Evolutionary conservation across 2,113 vertebrate genomes (phyloP).

Genomic region (Eira barbara): DNA sequence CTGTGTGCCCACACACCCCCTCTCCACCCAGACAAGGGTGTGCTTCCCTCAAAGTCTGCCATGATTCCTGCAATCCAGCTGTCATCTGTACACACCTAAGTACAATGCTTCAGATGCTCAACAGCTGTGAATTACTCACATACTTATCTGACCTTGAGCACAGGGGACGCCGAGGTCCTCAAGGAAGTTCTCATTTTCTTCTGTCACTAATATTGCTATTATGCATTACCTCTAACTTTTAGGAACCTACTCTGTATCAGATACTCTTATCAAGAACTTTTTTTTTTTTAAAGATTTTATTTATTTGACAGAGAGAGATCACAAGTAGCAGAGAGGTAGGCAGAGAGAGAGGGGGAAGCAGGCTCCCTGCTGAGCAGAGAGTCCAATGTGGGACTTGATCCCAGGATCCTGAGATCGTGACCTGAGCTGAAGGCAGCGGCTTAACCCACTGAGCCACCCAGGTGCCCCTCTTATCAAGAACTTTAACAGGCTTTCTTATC

Average conservation of each 20-base stretch:
- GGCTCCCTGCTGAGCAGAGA: no score
- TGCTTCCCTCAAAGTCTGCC: not conserved
- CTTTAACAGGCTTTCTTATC: not conserved
- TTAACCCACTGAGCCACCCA: no score
- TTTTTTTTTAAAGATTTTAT: no score
- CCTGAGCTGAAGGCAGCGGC: no score
- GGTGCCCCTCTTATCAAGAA: not conserved
- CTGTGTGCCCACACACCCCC: not conserved
- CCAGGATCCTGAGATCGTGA: no score
- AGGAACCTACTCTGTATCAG: not conserved
- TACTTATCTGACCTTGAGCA: not conserved
- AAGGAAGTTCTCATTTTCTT: not conserved
- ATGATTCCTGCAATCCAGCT: rapidly evolving
- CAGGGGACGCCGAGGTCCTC: not conserved
- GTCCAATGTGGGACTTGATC: no score
- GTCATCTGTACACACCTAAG: not conserved
- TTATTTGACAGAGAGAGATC: no score
- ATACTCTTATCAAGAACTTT: not conserved
- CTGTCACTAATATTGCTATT: not conserved
- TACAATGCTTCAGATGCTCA: not conserved
- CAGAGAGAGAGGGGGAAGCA: no score
- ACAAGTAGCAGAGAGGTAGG: no score
- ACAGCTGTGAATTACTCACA: not conserved
- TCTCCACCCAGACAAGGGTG: not conserved
- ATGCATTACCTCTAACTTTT: not conserved